These are phyloP conservation scores for Ditylenchus dipsaci DNA, from an alignment of 1,140 invertebrate species.

Conservation along the genomic window DNA sequence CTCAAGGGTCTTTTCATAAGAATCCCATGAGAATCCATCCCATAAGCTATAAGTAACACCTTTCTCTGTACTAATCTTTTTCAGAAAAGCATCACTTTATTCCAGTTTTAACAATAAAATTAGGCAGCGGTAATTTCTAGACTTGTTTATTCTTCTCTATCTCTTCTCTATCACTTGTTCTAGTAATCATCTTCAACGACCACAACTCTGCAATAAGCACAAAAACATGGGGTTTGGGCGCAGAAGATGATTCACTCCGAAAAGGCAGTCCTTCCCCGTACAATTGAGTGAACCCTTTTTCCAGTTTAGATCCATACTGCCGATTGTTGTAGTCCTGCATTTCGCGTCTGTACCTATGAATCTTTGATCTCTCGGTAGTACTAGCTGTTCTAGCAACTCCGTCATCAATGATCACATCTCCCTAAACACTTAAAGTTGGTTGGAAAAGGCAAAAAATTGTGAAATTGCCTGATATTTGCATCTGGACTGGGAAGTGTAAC, in stretches of 20 bases:
- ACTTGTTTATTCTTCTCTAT: neutral
- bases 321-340: neutral
- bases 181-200: neutral
- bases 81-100: too few relatives aligned
- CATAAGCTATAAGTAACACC: too few relatives aligned
- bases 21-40: too few relatives aligned
- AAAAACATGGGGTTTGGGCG: neutral
- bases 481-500: neutral
- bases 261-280: neutral
- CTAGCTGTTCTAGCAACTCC: neutral
- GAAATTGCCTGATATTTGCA: neutral
- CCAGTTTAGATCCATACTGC: neutral
- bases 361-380: neutral
- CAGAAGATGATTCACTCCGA: neutral
- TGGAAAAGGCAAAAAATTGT: too few relatives aligned
- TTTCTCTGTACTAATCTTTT: too few relatives aligned
- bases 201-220: neutral
- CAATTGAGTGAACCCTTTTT: neutral
- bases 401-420: neutral
- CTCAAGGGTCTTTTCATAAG: too few relatives aligned
- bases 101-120: too few relatives aligned
- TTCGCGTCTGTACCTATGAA: neutral
- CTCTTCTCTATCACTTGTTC: too few relatives aligned
- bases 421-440: too few relatives aligned
- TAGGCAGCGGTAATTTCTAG: too few relatives aligned